Conservation (phyloP, 2,797 vertebrate species). For the Peromyscus attwateri region DNA sequence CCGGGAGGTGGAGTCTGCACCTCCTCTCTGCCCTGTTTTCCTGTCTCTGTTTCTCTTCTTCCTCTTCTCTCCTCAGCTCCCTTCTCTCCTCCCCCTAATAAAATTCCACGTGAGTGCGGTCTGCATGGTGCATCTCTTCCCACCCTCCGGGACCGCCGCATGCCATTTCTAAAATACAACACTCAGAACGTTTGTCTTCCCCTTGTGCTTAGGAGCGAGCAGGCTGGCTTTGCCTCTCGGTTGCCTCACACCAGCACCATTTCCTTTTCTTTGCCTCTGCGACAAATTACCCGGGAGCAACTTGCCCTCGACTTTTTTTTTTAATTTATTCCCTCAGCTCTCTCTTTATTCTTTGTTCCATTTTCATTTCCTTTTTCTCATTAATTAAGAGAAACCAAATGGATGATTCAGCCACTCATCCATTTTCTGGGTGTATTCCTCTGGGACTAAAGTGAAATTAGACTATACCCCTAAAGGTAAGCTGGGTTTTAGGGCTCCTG, state of each 20-base stretch:
- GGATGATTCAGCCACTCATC: neutral
- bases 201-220: neutral
- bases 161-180: too few relatives aligned
- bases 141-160: too few relatives aligned
- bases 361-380: neutral
- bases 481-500: neutral
- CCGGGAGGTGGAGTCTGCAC: too few relatives aligned
- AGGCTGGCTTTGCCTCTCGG: fast-evolving
- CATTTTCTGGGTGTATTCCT: neutral
- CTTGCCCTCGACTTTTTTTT: neutral
- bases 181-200: neutral
- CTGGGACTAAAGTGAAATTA: neutral
- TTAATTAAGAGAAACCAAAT: neutral
- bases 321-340: neutral
- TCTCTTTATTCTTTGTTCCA: neutral
- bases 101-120: too few relatives aligned
- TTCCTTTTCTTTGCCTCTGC: neutral
- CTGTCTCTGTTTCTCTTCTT: too few relatives aligned
- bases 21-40: too few relatives aligned
- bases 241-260: fast-evolving
- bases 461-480: neutral
- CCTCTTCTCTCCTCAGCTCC: too few relatives aligned
- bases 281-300: neutral
- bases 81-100: too few relatives aligned
- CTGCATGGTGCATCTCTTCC: too few relatives aligned